Evolutionary conservation across 1,140 invertebrate genomes (phyloP), one percentile per base, ranked within the genome.

Genomic region (Ridgeia piscesae): DNA sequence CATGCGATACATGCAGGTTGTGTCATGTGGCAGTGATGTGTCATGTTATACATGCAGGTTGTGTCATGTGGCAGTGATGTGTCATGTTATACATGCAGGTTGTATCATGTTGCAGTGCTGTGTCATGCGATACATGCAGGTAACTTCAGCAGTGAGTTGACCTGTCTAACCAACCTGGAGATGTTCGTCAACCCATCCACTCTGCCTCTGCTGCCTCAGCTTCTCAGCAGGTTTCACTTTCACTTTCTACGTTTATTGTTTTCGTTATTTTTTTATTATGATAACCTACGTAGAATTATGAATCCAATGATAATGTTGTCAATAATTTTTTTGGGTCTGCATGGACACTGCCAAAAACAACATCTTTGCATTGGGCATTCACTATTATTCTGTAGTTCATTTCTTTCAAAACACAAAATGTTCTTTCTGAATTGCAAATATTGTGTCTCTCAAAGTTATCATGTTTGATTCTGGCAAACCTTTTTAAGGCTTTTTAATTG

Each of bases 101-200:
- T 50, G 48, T 50, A 21, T 50, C 8, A 21, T 77, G 58, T 77
- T 77, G 6, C 27, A 90, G 35, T 90, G 89, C 89, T 93, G 21
- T 95, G 94, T 92, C 94, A 95, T 94, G 94, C 94, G 8, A 93
- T 95, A 8, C 92, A 94, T 34, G 94, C 93, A 35, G 94, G 94
- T 17, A 95, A 95, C 93, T 93, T 93, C n/a, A 88, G 93, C 21
- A 93, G 93, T 91, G 95, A 95, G 91, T 91, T 95, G 50, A 93
- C 93, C 89, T 95, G 94, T 91, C 92, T 95, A 33, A 88, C 92
- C 21, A 95, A 95, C 91, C 89, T 95, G 35, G 92, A 94, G 91
- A 94, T 94, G 0, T 93, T 95, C 92, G 33, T 95, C n/a, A 91
- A 93, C n/a, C 33, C 92, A 0, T 91, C 89, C n/a, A 92, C 92